Evolutionary conservation across 1,140 invertebrate species (phyloP).

Genomic region (Adoxophyes honmai): DNA sequence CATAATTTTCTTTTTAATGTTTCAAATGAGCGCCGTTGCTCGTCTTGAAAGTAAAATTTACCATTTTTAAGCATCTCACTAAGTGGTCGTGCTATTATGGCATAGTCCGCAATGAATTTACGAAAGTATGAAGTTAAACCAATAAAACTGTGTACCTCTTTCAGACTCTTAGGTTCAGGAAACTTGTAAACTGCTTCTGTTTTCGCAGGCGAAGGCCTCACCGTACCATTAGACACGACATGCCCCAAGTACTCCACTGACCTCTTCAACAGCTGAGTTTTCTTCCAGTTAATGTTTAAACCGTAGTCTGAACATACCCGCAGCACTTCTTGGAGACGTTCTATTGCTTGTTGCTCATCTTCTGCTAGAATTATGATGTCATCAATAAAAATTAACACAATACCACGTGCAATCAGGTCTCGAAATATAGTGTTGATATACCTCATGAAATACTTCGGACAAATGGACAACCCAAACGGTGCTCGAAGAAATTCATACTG

Average conservation of each 20-base stretch:
- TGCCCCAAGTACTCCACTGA: not conserved
- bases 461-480: conserved; percentile 37
- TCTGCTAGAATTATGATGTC: conserved; percentile 38
- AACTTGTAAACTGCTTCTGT: conserved; percentile 26
- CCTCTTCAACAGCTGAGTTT: conserved; percentile 18
- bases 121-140: conserved; percentile 38
- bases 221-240: not conserved
- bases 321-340: conserved; percentile 31
- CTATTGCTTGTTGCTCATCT: conserved; percentile 20
- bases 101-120: conserved; percentile 33
- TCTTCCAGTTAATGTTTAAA: conserved; percentile 47
- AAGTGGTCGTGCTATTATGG: conserved; percentile 32
- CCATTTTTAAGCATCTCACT: conserved; percentile 34
- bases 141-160: conserved; percentile 37
- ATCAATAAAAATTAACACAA: conserved; percentile 39
- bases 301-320: conserved; percentile 35
- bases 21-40: not conserved
- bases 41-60: not conserved
- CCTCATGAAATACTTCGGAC: conserved; percentile 21
- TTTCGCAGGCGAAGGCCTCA: conserved; percentile 19
- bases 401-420: conserved; percentile 21
- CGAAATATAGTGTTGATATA: conserved; percentile 22
- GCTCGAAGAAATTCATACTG: conserved; percentile 38
- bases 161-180: conserved; percentile 25
- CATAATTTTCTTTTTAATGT: conserved; percentile 16